Conservation (phyloP, 2,797 vertebrate species). For the Buceros bicornis region DNA sequence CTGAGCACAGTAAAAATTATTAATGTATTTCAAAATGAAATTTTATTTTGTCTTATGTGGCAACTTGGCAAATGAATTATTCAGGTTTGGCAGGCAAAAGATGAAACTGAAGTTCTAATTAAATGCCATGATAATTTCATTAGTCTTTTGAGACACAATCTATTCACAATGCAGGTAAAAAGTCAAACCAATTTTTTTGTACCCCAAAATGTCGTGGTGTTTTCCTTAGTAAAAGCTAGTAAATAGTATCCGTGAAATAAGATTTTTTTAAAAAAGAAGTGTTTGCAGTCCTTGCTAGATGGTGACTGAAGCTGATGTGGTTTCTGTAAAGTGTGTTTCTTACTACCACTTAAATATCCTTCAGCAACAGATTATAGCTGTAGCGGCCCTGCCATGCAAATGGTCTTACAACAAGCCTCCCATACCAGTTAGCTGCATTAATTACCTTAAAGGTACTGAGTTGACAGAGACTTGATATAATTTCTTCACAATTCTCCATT, state of each 20-base stretch:
- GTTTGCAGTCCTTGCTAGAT: not conserved
- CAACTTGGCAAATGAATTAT: not conserved
- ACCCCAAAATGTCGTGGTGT: not conserved
- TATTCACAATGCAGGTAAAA: not conserved
- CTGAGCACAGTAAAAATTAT: not conserved
- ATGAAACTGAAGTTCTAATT: not conserved
- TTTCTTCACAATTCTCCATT: not conserved
- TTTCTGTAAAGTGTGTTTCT: not conserved
- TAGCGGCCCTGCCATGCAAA: not conserved
- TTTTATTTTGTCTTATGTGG: not conserved
- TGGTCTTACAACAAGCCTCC: not conserved
- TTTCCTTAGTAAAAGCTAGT: not conserved
- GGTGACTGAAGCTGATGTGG: not conserved
- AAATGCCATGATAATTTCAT: not conserved
- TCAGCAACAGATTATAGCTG: not conserved
- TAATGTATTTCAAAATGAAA: not conserved
- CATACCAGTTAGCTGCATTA: not conserved
- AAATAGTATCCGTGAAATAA: not conserved
- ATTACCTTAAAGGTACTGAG: not conserved
- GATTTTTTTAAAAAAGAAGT: not conserved
- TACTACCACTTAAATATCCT: not conserved
- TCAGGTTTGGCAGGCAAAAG: not conserved
- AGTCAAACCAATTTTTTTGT: not conserved
- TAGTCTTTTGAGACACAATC: not conserved
- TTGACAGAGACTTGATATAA: not conserved